phyloP scores from a whole-genome alignment of 1,140 invertebrate species.

The Megathymus violae region DNA sequence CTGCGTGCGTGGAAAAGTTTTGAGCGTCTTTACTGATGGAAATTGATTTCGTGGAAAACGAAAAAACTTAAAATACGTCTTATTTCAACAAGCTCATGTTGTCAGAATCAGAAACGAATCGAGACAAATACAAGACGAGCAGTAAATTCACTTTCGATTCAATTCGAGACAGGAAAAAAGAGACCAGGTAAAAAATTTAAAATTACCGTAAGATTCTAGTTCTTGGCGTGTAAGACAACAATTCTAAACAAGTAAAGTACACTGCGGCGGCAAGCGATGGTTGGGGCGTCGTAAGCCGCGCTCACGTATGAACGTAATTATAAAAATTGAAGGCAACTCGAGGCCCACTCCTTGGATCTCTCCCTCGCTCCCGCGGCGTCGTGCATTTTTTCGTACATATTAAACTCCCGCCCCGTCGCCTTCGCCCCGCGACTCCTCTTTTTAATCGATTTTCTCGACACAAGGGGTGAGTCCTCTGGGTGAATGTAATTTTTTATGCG shows the following conservation, averaged over 20 bases:
- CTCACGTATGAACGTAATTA: conserved; percentile 84
- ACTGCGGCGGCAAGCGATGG: conserved; percentile 25
- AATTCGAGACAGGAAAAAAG: conserved; percentile 2
- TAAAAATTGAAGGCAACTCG: conserved; percentile 81
- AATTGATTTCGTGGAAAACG: conserved; percentile 69
- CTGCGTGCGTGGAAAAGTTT: conserved; percentile 74
- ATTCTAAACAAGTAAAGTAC: too few species aligned
- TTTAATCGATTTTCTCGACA: conserved; percentile 83
- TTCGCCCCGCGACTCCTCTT: conserved; percentile 79
- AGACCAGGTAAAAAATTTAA: conserved; percentile 7
- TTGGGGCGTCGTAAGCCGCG: conserved; percentile 41
- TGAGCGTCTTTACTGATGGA: conserved; percentile 61
- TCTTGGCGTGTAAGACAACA: too few species aligned
- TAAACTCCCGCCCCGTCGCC: conserved; percentile 70
- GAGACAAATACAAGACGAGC: conserved; percentile 5
- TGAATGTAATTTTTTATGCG: conserved; percentile 85
- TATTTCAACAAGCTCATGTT: conserved; percentile 36
- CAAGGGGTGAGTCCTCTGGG: conserved; percentile 83
- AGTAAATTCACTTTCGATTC: not conserved
- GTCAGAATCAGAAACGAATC: conserved; percentile 11
- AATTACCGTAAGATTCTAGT: too few species aligned
- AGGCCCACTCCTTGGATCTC: conserved; percentile 66
- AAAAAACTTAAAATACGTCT: conserved; percentile 63
- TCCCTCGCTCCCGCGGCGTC: conserved; percentile 76
- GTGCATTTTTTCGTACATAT: conserved; percentile 84